Percentiles rank a stretch among this genome's conserved stretches.
Evolutionary conservation across 2,797 vertebrate species (phyloP).

Genomic region (Acomys russatus): DNA sequence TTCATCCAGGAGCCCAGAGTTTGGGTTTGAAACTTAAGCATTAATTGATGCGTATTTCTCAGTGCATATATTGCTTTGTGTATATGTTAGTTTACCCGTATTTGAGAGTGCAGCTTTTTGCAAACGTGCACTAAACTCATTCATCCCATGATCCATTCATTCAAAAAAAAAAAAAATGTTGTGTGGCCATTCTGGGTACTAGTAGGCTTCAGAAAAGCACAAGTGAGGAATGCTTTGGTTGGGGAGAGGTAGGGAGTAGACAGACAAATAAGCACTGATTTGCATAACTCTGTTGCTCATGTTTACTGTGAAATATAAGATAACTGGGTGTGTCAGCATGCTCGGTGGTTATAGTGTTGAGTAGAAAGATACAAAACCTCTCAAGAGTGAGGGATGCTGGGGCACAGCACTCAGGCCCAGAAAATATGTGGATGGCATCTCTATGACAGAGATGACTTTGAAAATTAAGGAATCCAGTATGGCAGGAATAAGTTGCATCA

Average conservation of each 20-base stretch:
- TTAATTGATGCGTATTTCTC: conserved; percentile 40
- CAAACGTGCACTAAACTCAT: conserved; percentile 60
- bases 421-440: neutral
- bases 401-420: neutral
- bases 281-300: neutral
- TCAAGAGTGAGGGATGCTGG: neutral
- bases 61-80: neutral
- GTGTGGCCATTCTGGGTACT: neutral
- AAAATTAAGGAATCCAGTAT: neutral
- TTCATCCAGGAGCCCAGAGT: neutral
- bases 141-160: conserved; percentile 21
- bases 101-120: conserved; percentile 54
- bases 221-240: neutral
- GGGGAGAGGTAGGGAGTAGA: neutral
- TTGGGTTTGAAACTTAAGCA: conserved; percentile 36
- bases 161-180: conserved; percentile 44
- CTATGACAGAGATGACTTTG: neutral
- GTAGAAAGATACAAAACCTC: neutral
- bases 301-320: neutral
- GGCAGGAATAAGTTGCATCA: neutral
- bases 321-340: neutral
- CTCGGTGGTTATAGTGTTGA: neutral
- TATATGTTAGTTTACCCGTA: conserved; percentile 19
- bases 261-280: neutral
- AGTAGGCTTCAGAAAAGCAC: conserved; percentile 3